Evolutionary conservation across 1,140 invertebrate genomes (phyloP), one percentile per base, ranked within the genome.

Genomic region (Zaprionus taronus): DNA sequence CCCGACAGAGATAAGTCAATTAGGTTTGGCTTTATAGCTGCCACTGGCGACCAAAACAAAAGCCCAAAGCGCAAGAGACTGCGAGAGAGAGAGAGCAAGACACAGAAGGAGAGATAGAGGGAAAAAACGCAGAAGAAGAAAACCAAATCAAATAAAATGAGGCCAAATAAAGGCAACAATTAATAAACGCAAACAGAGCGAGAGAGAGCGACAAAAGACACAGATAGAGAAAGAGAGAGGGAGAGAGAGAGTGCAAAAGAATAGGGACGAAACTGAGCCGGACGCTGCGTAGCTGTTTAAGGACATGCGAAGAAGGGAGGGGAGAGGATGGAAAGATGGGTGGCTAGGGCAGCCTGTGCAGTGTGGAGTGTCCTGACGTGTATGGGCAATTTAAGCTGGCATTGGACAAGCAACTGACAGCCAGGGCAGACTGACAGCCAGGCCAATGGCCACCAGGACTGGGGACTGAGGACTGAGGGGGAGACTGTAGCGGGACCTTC

Each of bases 81-180:
- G 26, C 9, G 9, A 26, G n/a, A 36, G 22, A 49, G 34, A 38
- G 15, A 17, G 11, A 12, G 31, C 28, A 3, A 28, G 15, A 24
- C 14, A 38, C 4, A 34, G 1, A 5, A 41, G 12, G 15, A n/a
- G 44, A 53, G 38, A 58, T 61, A 26, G 28, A 24, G 60, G 5
- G 56, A 55, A 65, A 22, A 41, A 55, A 38, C 51, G 74, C 22
- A 56, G 64, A 83, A 90, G 82, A 47, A 47, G 71, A 75, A 90
- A 90, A 85, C 85, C 81, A 90, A 89, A 89, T 89, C 85, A 89
- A 89, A 89, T 89, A 89, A 89, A 89, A 89, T 89, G 86, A 89
- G 83, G 84, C 83, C 84, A 87, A 87, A 87, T 87, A 87, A 87
- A 87, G 83, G 86, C 81, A 90, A 87, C 83, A 87, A 87, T 87